phyloP scores from a whole-genome alignment of 2,888 invertebrate genomes.

The Plebejus melissa region DNA sequence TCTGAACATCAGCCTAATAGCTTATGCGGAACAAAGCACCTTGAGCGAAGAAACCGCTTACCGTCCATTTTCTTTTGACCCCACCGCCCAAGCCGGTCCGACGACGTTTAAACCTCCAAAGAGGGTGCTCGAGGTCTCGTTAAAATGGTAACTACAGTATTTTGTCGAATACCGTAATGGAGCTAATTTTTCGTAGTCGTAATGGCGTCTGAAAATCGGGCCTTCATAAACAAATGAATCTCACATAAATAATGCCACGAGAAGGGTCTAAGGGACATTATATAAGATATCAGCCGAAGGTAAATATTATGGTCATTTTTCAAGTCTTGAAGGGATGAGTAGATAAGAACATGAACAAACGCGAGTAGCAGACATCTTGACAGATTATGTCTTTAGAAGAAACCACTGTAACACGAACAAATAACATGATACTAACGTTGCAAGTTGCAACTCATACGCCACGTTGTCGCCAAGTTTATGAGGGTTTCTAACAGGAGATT shows the following conservation, averaged over 20 bases:
- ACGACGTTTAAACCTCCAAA: slow-evolving; percentile 15
- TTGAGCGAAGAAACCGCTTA: slow-evolving; percentile 39
- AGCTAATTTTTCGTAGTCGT: slow-evolving; percentile 52
- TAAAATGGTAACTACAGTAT: slow-evolving; percentile 40
- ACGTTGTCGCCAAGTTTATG: too few relatives aligned
- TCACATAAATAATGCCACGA: slow-evolving; percentile 39
- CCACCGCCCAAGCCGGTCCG: not conserved
- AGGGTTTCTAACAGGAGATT: too few relatives aligned
- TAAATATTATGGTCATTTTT: not conserved
- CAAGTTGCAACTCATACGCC: too few relatives aligned
- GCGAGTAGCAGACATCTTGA: too few relatives aligned
- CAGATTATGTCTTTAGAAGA: too few relatives aligned
- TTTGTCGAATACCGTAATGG: slow-evolving; percentile 52
- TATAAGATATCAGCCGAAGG: not conserved
- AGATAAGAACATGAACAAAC: too few relatives aligned
- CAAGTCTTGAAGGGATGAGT: not conserved
- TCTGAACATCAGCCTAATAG: slow-evolving; percentile 38
- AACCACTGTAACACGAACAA: too few relatives aligned
- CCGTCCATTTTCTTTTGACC: slow-evolving; percentile 36
- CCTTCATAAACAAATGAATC: slow-evolving; percentile 44
- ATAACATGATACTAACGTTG: too few relatives aligned
- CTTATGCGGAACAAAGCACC: slow-evolving; percentile 42
- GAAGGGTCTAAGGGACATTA: slow-evolving; percentile 13
- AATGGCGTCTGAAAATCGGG: slow-evolving; percentile 51
- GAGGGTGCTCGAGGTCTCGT: slow-evolving; percentile 35